Conservation (phyloP, 2,797 vertebrate genomes). For the Urophycis tenuis region DNA sequence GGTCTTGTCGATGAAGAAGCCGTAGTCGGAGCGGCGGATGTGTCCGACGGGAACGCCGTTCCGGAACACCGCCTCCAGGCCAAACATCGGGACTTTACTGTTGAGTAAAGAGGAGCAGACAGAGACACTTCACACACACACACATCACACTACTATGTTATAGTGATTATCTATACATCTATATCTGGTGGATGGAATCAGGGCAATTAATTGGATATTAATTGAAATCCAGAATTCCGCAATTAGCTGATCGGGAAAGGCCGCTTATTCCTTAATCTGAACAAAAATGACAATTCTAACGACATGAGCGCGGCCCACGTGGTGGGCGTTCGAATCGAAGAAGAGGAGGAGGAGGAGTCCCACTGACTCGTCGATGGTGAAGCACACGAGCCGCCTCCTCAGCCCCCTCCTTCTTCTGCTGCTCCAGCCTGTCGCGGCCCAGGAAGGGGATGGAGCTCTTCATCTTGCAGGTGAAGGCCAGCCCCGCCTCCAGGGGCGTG, state of each 20-base stretch:
- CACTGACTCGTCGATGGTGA: constrained; percentile 87
- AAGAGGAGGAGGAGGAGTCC: neutral
- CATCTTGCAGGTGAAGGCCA: constrained; percentile 93
- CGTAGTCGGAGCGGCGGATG: constrained; percentile 82
- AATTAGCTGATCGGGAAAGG: too few relatives aligned
- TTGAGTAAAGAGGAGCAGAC: neutral
- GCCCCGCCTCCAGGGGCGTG: constrained; percentile 84
- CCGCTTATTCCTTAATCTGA: too few relatives aligned
- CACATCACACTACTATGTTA: too few relatives aligned
- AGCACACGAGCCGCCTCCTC: constrained; percentile 80
- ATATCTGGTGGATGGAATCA: too few relatives aligned
- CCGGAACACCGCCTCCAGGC: constrained; percentile 88
- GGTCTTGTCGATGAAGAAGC: constrained; percentile 83
- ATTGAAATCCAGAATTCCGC: too few relatives aligned
- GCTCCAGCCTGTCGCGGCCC: constrained; percentile 80
- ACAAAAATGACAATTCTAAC: too few relatives aligned
- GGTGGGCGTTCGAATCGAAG: too few relatives aligned
- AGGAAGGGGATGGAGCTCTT: constrained; percentile 80
- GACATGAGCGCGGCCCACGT: too few relatives aligned
- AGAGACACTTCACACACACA: too few relatives aligned
- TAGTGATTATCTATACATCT: too few relatives aligned
- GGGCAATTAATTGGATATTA: too few relatives aligned
- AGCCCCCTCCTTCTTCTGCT: constrained; percentile 80
- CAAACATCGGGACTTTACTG: constrained; percentile 91
- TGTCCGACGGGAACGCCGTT: constrained; percentile 81